These are phyloP conservation scores for Seriola aureovittata DNA, from an alignment of 2,113 vertebrate genomes.

Conservation along the genomic window DNA sequence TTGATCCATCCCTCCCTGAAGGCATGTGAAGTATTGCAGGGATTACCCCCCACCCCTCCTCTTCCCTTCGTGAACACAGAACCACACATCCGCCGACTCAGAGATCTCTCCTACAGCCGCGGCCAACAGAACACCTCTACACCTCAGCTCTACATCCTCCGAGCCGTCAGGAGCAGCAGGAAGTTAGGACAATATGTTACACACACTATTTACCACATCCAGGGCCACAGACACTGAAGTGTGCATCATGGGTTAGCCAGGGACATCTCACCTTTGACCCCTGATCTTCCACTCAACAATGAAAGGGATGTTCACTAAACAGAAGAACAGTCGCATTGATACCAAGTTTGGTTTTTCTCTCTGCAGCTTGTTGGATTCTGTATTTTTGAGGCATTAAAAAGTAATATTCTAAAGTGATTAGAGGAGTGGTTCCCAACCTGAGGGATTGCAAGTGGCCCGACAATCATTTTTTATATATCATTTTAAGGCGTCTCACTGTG, in stretches of 20 bases:
- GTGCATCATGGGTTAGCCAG: not conserved
- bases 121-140: slow-evolving; percentile 10
- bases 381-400: too few species aligned
- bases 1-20: slow-evolving; percentile 68
- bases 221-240: not conserved
- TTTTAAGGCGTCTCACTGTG: too few species aligned
- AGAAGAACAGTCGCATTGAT: not conserved
- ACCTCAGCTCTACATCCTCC: not conserved
- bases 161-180: slow-evolving; percentile 3
- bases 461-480: too few species aligned
- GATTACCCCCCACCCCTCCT: slow-evolving; percentile 55
- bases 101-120: not conserved
- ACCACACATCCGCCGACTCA: slow-evolving; percentile 20
- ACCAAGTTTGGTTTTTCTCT: not conserved
- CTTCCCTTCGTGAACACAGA: slow-evolving; percentile 46
- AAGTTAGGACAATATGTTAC: not conserved
- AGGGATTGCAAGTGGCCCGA: too few species aligned
- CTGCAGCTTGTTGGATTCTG: not conserved
- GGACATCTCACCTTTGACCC: not conserved
- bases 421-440: too few species aligned
- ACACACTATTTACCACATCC: slow-evolving; percentile 6
- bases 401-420: too few species aligned
- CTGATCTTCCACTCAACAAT: not conserved
- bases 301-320: not conserved
- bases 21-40: slow-evolving; percentile 62